A percentile compares a stretch with the other conserved stretches of the same genome.
Evolutionary conservation across 2,797 vertebrate genomes (phyloP).

Genomic region (Cheirogaleus major): DNA sequence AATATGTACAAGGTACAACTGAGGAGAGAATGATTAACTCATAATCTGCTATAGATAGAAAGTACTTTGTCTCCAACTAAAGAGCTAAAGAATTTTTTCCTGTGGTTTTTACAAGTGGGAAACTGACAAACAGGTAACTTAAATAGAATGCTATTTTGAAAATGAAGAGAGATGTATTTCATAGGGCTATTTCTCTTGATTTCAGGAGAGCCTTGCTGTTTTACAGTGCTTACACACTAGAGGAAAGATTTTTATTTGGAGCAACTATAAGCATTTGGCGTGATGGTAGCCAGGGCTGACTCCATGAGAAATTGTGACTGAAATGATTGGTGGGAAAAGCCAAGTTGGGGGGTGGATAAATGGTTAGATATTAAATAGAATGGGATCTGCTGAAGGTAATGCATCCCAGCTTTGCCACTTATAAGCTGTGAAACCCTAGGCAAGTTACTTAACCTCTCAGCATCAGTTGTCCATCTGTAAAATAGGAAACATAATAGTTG

Average conservation of each 20-base stretch:
- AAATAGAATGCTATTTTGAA: slow-evolving; percentile 70
- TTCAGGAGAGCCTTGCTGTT: slow-evolving; percentile 50
- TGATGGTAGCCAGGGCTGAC: not conserved
- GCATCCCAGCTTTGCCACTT: not conserved
- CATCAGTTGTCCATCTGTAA: slow-evolving; percentile 10
- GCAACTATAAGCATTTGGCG: slow-evolving; percentile 3
- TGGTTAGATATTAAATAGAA: slow-evolving; percentile 28
- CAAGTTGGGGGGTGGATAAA: not conserved
- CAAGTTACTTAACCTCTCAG: not conserved
- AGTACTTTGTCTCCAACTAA: slow-evolving; percentile 69
- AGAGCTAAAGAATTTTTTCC: slow-evolving; percentile 73
- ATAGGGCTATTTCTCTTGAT: slow-evolving; percentile 70
- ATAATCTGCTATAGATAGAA: slow-evolving; percentile 76
- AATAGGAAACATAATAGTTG: not conserved
- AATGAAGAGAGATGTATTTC: slow-evolving; percentile 74
- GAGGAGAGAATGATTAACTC: slow-evolving; percentile 66
- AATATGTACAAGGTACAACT: slow-evolving; percentile 50
- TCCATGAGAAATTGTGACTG: slow-evolving; percentile 12
- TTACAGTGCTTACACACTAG: slow-evolving; percentile 27
- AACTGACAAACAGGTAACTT: slow-evolving; percentile 78
- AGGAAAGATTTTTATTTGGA: slow-evolving; percentile 52
- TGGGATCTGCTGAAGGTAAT: not conserved
- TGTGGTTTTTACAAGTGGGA: slow-evolving; percentile 76
- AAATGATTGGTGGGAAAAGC: not conserved
- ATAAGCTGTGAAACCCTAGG: not conserved